A percentile compares a stretch with the other conserved stretches of the same genome.
Evolutionary conservation across 2,113 vertebrate genomes (phyloP).

Genomic region (Channa maculata): DNA sequence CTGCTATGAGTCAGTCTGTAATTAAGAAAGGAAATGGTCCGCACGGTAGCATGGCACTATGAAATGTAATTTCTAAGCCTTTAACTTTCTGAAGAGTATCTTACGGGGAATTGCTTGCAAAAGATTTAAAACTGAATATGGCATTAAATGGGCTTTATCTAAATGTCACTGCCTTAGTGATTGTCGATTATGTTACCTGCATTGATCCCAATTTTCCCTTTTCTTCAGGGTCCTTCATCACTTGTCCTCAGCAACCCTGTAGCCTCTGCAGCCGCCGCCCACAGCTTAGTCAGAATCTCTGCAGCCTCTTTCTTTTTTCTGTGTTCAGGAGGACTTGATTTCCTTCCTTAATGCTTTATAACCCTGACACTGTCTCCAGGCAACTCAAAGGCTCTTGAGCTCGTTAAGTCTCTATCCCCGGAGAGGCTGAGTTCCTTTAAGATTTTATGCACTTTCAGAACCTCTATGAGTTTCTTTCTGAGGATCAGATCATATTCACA

Average conservation of each 20-base stretch:
- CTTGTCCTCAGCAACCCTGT: conserved; percentile 52
- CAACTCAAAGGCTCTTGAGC: conserved; percentile 80
- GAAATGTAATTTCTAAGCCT: conserved; percentile 64
- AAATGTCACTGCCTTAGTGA: conserved; percentile 72
- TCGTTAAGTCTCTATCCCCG: conserved; percentile 75
- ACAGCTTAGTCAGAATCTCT: conserved; percentile 62
- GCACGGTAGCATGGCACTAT: conserved; percentile 19
- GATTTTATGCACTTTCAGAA: conserved; percentile 67
- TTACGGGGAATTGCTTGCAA: conserved; percentile 43
- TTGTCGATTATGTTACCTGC: conserved; percentile 44
- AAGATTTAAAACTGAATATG: conserved; percentile 52
- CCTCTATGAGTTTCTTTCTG: conserved; percentile 50
- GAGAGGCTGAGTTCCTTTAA: conserved; percentile 67
- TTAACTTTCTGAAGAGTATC: conserved; percentile 26
- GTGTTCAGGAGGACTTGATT: conserved; percentile 65
- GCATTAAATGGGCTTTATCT: conserved; percentile 68
- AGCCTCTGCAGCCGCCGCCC: conserved; percentile 48
- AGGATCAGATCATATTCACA: conserved; percentile 68
- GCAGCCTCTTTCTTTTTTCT: conserved; percentile 37
- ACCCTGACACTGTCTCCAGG: conserved; percentile 77
- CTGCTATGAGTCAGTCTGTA: conserved; percentile 51
- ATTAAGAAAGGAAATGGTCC: conserved; percentile 67
- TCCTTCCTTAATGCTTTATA: conserved; percentile 77
- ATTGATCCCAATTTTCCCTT: conserved; percentile 61
- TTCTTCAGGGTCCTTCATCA: conserved; percentile 33